Percentiles rank a stretch among this genome's conserved stretches.
Evolutionary conservation across 1,140 invertebrate genomes (phyloP).

Genomic region (Mizuhopecten yessoensis): DNA sequence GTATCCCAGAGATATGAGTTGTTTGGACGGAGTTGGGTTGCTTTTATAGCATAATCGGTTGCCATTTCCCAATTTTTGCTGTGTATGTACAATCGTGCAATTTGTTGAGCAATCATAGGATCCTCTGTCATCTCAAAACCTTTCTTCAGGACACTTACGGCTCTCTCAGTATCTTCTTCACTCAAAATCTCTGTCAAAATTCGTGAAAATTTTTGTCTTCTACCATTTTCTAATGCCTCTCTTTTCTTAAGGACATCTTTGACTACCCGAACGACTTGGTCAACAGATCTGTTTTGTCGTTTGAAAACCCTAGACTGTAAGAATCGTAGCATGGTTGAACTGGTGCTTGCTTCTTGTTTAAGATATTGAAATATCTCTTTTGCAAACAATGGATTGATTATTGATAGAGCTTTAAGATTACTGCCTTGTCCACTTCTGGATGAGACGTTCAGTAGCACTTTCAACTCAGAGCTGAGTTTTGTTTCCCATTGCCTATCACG

Average conservation of each 20-base stretch:
- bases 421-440: not conserved
- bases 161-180: slow-evolving; percentile 62
- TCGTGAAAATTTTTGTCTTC: slow-evolving; percentile 64
- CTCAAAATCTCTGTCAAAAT: slow-evolving; percentile 61
- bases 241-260: slow-evolving; percentile 67
- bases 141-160: slow-evolving; percentile 56
- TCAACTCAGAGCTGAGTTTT: not conserved
- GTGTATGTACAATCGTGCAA: slow-evolving; percentile 69
- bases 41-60: slow-evolving; percentile 61
- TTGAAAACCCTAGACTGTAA: slow-evolving; percentile 45
- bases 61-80: slow-evolving; percentile 67
- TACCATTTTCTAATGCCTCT: slow-evolving; percentile 46
- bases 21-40: slow-evolving; percentile 61
- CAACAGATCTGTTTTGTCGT: slow-evolving; percentile 36
- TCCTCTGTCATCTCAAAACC: slow-evolving; percentile 65
- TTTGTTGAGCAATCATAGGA: slow-evolving; percentile 68
- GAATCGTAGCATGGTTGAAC: slow-evolving; percentile 61
- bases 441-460: not conserved
- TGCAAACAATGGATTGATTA: slow-evolving; percentile 58
- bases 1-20: slow-evolving; percentile 74
- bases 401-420: not conserved
- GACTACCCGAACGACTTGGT: slow-evolving; percentile 56
- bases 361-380: slow-evolving; percentile 56
- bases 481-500: not conserved
- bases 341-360: slow-evolving; percentile 44